Conservation (phyloP, 23 tunicate species). For the Halocynthia aurantium region DNA sequence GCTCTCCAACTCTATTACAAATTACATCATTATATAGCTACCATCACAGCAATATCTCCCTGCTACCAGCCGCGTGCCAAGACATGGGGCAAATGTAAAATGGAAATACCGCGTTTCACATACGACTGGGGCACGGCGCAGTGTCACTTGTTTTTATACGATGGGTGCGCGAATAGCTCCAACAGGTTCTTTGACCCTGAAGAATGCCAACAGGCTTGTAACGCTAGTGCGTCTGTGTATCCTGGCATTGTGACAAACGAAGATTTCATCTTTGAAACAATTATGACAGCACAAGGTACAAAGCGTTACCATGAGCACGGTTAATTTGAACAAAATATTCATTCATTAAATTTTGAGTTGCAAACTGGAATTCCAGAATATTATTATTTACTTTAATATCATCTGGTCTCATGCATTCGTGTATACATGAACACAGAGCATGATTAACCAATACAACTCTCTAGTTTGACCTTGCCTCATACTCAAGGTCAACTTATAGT, state of each 20-base stretch:
- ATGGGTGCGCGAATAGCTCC: slow-evolving; percentile 57
- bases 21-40: no score
- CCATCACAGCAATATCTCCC: no score
- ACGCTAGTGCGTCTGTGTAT: slow-evolving; percentile 33
- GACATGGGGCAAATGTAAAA: slow-evolving; percentile 52
- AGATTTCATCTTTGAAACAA: neutral
- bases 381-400: neutral
- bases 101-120: slow-evolving; percentile 32
- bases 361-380: neutral
- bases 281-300: no score
- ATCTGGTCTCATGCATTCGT: neutral
- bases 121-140: slow-evolving; percentile 37
- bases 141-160: slow-evolving; percentile 69
- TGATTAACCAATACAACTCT: no score
- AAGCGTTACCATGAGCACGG: no score
- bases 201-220: slow-evolving; percentile 59
- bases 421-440: no score
- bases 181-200: slow-evolving; percentile 55
- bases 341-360: no score
- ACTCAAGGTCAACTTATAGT: no score
- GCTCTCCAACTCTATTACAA: neutral
- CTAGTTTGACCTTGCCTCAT: no score
- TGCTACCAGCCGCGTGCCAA: neutral
- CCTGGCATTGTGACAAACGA: slow-evolving; percentile 1
- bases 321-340: no score